A percentile compares a stretch with the other conserved stretches of the same genome.
These are phyloP conservation scores for Anthonomus grandis DNA, from an alignment of 1,140 invertebrate genomes.

Conservation along the genomic window DNA sequence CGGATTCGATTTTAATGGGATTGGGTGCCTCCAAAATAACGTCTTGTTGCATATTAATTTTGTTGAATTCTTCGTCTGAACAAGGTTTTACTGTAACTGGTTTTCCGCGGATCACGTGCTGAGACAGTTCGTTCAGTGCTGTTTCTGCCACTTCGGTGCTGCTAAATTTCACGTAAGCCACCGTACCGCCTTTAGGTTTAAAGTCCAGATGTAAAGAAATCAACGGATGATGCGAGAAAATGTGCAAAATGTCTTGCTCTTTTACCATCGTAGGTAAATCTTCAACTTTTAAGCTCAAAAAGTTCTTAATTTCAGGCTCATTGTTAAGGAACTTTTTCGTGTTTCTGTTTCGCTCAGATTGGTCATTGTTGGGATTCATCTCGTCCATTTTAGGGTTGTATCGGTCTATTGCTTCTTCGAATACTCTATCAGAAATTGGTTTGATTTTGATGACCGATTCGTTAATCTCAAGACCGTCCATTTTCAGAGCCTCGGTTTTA, in stretches of 20 bases:
- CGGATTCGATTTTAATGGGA: conserved; percentile 42
- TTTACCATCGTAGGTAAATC: conserved; percentile 72
- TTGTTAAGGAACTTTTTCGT: conserved; percentile 42
- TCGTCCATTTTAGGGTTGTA: conserved; percentile 50
- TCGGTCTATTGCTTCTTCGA: conserved; percentile 63
- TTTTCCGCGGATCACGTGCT: conserved; percentile 58
- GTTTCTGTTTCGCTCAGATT: conserved; percentile 23
- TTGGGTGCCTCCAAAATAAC: conserved; percentile 28
- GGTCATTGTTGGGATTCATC: conserved; percentile 13
- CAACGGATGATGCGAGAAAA: conserved; percentile 70
- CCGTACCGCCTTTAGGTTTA: conserved; percentile 55
- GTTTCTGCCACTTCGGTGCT: conserved; percentile 63
- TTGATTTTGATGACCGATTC: conserved; percentile 61
- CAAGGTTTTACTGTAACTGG: conserved; percentile 54
- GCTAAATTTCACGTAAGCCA: conserved; percentile 72
- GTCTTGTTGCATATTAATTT: conserved; percentile 44
- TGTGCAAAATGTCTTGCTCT: conserved; percentile 72
- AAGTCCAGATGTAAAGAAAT: conserved; percentile 65
- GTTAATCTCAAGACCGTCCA: conserved; percentile 57
- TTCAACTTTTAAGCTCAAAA: conserved; percentile 61
- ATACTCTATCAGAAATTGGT: conserved; percentile 60
- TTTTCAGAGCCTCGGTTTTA: conserved; percentile 65
- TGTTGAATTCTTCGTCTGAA: conserved; percentile 53
- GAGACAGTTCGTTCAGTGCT: conserved; percentile 54
- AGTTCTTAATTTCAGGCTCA: conserved; percentile 37